Percentiles rank a stretch among this genome's conserved stretches.
Conservation (phyloP, 2,797 vertebrate genomes). For the Tragopan temminckii region DNA sequence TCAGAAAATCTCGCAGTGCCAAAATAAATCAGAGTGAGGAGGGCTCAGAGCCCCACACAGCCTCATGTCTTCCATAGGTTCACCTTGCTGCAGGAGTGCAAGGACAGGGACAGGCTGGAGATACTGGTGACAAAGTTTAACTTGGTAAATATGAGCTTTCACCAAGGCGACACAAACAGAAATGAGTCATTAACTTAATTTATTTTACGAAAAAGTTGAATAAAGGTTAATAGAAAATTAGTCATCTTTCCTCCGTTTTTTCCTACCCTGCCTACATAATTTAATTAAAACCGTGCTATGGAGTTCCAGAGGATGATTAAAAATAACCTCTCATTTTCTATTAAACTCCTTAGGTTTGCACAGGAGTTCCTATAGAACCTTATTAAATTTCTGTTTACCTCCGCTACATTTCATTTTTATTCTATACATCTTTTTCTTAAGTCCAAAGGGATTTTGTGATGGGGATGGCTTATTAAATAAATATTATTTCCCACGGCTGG, state of each 20-base stretch:
- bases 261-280: constrained; percentile 37
- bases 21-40: neutral
- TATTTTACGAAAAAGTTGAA: constrained; percentile 57
- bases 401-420: constrained; percentile 31
- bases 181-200: constrained; percentile 61
- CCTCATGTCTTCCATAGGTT: neutral
- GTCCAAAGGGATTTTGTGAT: neutral
- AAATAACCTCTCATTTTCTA: constrained; percentile 59
- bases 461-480: constrained; percentile 13
- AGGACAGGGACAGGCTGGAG: neutral
- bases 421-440: constrained; percentile 24
- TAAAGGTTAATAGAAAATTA: constrained; percentile 74
- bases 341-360: constrained; percentile 49
- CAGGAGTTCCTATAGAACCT: constrained; percentile 59
- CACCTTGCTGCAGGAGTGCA: neutral
- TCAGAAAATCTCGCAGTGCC: accelerated
- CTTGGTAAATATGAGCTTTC: constrained; percentile 43
- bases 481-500: neutral
- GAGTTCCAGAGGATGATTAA: constrained; percentile 62
- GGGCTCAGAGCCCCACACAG: neutral
- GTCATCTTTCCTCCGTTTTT: constrained; percentile 59
- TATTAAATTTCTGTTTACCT: constrained; percentile 65
- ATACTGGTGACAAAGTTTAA: constrained; percentile 16
- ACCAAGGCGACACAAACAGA: constrained; percentile 29
- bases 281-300: constrained; percentile 66